Percentiles rank a stretch among this genome's conserved stretches.
Evolutionary conservation across 2,888 invertebrate species (phyloP).

Genomic region (Acanthoscelides obtectus): DNA sequence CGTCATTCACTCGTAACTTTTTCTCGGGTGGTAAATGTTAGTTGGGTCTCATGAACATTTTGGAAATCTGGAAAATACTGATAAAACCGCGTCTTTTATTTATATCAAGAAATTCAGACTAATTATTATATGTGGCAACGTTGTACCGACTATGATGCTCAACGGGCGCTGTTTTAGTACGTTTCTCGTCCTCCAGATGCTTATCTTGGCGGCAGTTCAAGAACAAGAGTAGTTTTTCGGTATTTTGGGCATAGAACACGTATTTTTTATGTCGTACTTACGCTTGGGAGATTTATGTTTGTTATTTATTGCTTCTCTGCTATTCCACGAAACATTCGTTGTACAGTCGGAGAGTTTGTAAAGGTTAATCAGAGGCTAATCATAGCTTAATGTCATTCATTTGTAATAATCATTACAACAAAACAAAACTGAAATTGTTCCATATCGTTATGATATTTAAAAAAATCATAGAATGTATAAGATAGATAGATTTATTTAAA

Average conservation of each 20-base stretch:
- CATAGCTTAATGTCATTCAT: background rate
- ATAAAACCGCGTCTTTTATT: no score
- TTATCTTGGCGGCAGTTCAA: background rate
- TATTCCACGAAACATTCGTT: background rate
- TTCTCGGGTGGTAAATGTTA: no score
- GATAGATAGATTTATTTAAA: no score
- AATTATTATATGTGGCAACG: background rate
- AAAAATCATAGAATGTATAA: no score
- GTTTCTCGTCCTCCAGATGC: background rate
- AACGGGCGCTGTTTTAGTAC: background rate
- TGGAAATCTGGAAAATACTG: no score
- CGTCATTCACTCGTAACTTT: no score
- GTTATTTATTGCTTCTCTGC: background rate
- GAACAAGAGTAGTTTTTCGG: background rate
- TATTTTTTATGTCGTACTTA: background rate
- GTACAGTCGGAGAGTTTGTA: background rate
- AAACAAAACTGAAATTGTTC: no score
- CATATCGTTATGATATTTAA: no score
- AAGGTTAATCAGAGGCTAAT: background rate
- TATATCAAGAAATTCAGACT: no score
- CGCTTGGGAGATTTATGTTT: background rate
- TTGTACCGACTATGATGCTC: background rate
- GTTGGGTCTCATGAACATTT: no score
- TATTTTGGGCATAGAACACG: background rate
- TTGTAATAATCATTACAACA: no score